These are phyloP conservation scores for Lamprotornis superbus DNA, from an alignment of 2,113 vertebrate genomes.

Conservation along the genomic window DNA sequence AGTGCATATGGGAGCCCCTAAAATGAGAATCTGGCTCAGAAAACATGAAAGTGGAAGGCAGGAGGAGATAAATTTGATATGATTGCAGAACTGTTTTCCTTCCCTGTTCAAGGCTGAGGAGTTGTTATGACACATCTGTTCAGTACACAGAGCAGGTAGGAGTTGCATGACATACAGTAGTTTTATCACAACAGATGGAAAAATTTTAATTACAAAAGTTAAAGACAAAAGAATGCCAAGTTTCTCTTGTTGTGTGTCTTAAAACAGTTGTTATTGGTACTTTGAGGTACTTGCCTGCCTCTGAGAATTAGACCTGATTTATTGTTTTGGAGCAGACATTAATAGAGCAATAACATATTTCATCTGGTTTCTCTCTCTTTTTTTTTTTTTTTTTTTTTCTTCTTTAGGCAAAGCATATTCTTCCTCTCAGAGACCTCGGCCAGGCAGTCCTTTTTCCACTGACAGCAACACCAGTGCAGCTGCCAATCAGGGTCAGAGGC, in stretches of 20 bases:
- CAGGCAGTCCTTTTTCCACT: constrained; percentile 94
- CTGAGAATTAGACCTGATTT: constrained; percentile 13
- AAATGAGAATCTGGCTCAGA: neutral
- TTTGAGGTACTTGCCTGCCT: neutral
- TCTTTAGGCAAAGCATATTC: constrained; percentile 87
- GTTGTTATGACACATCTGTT: constrained; percentile 51
- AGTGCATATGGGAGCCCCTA: neutral
- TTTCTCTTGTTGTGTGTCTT: constrained; percentile 1
- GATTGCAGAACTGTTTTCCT: constrained; percentile 31
- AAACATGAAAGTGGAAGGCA: neutral
- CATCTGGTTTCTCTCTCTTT: neutral
- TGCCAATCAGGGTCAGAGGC: constrained; percentile 89
- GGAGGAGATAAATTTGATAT: constrained; percentile 38
- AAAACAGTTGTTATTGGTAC: neutral
- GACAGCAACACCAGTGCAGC: constrained; percentile 88
- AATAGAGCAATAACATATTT: constrained; percentile 10
- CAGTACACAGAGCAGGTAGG: constrained; percentile 24
- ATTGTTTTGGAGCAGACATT: neutral
- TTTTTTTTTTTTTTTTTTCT: neutral
- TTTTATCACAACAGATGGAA: constrained; percentile 46
- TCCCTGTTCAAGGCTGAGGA: constrained; percentile 7
- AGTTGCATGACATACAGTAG: constrained; percentile 7
- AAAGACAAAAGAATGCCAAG: constrained; percentile 29
- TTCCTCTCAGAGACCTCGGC: constrained; percentile 85
- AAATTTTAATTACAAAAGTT: constrained; percentile 29